Evolutionary conservation across 35 echinoderm and acorn worm species (phyloP), one percentile per base, ranked within the genome.

Genomic region (Antedon bifida): DNA sequence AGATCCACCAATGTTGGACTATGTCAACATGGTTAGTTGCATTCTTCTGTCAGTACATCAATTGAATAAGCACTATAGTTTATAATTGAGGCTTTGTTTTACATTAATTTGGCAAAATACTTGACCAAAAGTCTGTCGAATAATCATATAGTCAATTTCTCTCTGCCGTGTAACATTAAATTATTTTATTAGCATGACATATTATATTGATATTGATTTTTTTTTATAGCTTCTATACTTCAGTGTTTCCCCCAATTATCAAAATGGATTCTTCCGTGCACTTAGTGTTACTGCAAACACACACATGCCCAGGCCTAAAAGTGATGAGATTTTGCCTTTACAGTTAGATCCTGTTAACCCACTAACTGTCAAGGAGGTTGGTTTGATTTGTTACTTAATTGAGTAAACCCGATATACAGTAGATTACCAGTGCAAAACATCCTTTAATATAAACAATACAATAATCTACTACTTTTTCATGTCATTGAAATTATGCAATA

Each of bases 261-360:
- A 92, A 31, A 92, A 92, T 79, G 93, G 93, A 3, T 96, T 96
- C 87, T 96, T 89, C 93, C 39, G 93, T 21, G 93, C 93, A 13
- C 85, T 96, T 21, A 96, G 93, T 75, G 87, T 96, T 29, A 81
- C 87, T 12, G 85, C 93, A 32, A 80, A 74, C 51, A 91, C 77
- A 4, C 93, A 91, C 82, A 96, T 96, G 93, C 93, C 93, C n/a
- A 80, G 93, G 74, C 87, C 87, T 17, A 84, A 86, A 51, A 34
- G 39, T 0, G 77, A 64, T 16, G 90, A 88, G 13, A 23, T 42
- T 26, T 77, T 85, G 39, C 31, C 34, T 31, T 11, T n/a, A 16
- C 44, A 85, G 85, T 79, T 44, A 35, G 83, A 96, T 30, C 16
- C 74, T 34, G 84, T 85, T 12, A 74, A 90, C 16, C 36, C 82